Base-by-base conservation (phyloP, 2,888 invertebrate species). In the Thereva unica region DNA sequence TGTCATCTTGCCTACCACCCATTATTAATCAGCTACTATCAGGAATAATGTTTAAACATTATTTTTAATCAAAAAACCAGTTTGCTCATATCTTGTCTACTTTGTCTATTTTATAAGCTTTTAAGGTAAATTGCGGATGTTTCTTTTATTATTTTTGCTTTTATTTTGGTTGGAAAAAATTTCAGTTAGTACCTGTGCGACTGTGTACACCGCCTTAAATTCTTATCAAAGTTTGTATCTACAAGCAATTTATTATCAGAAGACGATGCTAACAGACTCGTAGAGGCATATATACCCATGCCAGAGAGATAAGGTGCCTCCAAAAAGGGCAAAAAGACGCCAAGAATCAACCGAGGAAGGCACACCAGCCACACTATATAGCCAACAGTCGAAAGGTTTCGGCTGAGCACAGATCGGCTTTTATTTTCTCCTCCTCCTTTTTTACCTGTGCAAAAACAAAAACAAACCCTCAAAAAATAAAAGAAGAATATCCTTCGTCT, bases 171-270 rank as follows among this genome's bases (percentile, higher is more conserved):
- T 37, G 49, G 10, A 40, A 45, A 59, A 49, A 59, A 49, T 23
- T 34, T 37, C 59, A 40, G 63, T 63, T 49, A 63, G 49, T 63
- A 50, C 55, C 10, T 23, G n/a, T 44, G 47, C 45, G 55, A 47
- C 47, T 65, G 56, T 65, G 23, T 56, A 50, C 61, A 61, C 53
- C 64, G 64, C 50, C 44, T 67, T 52, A 45, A 67, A 41, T n/a
- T 55, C 41, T 67, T 67, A 67, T 67, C 67, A 64, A 47, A 8
- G 35, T 64, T 67, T 67, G 67, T 67, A 67, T 67, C 67, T 67
- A 67, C 67, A 67, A 67, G 67, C 64, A 67, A 67, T 67, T 67
- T 67, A 67, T 67, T 67, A 67, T 67, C 64, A 67, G 57, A 67
- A 64, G 55, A 67, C 64, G 67, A 67, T 64, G 63, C 64, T 49